Conservation (phyloP, 1,140 invertebrate species). For the Hirudo medicinalis region DNA sequence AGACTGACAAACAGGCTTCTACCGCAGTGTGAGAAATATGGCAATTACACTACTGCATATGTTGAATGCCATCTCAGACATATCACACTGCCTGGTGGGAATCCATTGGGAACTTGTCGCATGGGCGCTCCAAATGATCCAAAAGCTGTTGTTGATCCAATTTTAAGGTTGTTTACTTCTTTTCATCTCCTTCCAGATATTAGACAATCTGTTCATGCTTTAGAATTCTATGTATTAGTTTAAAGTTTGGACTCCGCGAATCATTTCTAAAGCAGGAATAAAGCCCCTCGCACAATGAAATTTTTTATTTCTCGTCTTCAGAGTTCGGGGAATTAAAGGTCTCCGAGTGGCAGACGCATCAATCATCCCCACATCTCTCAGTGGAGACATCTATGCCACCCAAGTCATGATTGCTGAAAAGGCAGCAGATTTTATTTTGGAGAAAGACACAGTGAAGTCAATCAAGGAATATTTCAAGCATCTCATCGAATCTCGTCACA, state of each 20-base stretch:
- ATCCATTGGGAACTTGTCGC: slow-evolving; percentile 57
- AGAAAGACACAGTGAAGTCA: slow-evolving; percentile 22
- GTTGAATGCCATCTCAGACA: slow-evolving; percentile 21
- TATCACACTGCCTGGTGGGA: slow-evolving; percentile 21
- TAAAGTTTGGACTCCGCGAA: too few relatives aligned
- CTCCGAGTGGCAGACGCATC: slow-evolving; percentile 31
- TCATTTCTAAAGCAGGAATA: not conserved
- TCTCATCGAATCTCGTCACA: slow-evolving; percentile 22
- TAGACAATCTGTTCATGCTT: too few relatives aligned
- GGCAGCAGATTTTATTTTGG: slow-evolving; percentile 26
- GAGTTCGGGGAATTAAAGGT: slow-evolving; percentile 26
- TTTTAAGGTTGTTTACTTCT: slow-evolving; percentile 16
- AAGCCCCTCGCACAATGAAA: too few relatives aligned
- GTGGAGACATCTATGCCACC: slow-evolving; percentile 25
- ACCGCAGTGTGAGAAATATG: slow-evolving; percentile 19
- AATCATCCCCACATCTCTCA: slow-evolving; percentile 27
- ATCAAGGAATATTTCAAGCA: slow-evolving; percentile 25
- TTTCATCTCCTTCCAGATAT: too few relatives aligned
- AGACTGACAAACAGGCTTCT: slow-evolving; percentile 15
- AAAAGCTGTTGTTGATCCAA: slow-evolving; percentile 45
- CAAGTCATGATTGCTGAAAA: slow-evolving; percentile 29
- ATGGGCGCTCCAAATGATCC: slow-evolving; percentile 51
- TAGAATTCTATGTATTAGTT: too few relatives aligned
- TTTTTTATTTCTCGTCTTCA: slow-evolving; percentile 15
- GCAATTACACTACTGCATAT: slow-evolving; percentile 21